Evolutionary conservation across 2,113 vertebrate species (phyloP), one percentile per base, ranked within the genome.

Genomic region (Tyto alba): DNA sequence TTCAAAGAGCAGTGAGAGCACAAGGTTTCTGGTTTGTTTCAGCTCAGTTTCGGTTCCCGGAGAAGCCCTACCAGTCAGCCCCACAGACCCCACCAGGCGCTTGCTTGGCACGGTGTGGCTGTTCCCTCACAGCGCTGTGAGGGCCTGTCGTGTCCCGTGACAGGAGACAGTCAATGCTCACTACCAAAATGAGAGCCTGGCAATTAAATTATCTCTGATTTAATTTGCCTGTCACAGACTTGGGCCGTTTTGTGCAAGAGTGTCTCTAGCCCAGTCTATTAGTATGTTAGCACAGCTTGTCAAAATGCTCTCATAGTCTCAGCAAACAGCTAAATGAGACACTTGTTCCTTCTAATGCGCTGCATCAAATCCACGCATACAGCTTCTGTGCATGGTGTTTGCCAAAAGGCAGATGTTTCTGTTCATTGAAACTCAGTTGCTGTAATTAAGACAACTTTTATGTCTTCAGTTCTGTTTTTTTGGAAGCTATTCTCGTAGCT

Each of bases 51-150:
- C 1, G 0, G 48, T 56, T 23, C 27, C 30, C 0, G 1, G 52
- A n/a, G 56, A 53, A 52, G 10, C 22, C 40, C 45, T 53, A 8
- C 27, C 55, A 52, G 25, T 5, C 4, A 32, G 16, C 7, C 13
- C 13, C 41, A 14, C 34, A 15, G 43, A 52, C 4, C 6, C 21
- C 6, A 57, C 34, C 56, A 21, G 38, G 25, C 2, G 1, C 68
- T 38, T 63, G 36, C 34, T 75, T 1, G 0, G 34, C 18, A 9
- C 3, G 7, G 50, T 2, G 0, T 7, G 76, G 34, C 73, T 23
- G 48, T 15, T 41, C 10, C 55, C 34, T 21, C 1, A 0, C 40
- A 19, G 32, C 0, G 0, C 56, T 18, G 23, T 0, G 0, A 59
- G 50, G 41, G 19, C 14, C 7, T 0, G 1, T 19, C 38, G 11